Evolutionary conservation across 2,888 invertebrate genomes (phyloP), one percentile per base, ranked within the genome.

Genomic region (Serrognathus titanus): DNA sequence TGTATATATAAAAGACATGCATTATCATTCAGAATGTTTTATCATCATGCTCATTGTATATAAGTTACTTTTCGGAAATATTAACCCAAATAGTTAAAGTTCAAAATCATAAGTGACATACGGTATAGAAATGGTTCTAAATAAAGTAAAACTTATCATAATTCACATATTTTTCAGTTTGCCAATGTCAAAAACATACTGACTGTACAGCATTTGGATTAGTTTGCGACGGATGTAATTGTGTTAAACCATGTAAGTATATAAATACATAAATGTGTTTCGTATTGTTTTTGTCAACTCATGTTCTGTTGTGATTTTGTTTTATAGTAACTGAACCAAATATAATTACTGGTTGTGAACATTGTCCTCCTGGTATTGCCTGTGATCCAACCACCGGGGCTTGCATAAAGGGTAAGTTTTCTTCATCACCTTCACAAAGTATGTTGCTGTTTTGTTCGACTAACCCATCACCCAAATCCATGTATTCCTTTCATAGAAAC

Each of bases 361-460:
- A 92, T 68, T 92, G 92, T 72, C 87, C 90, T 54, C 85, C 88
- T 37, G 92, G 91, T 61, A 84, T 86, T 48, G 82, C 83, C 36
- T 93, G 92, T 70, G 89, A 92, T 75, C 87, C 88, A 16, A 82
- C 85, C 53, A 90, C 90, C 3, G 90, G 91, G 24, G 90, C 88
- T 63, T 93, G 92, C 77, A 85, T 89, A 73, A 87, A 88, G 85
- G 91, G 92, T 92, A 85, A 83, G 86, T 75, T 58, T 58, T 11
- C 8, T 24, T 50, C 36, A 47, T 46, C 11, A 43, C 39, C 9
- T 24, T 51, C 20, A 45, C 37, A 13, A 35, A 56, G 38, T 64
- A 75, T 76, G 75, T 76, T 77, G 76, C 76, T 77, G 76, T 77
- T 77, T 73, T 71, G 63, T 64, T 66, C 12, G 39, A 58, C 54